Base-by-base conservation (phyloP, 2,797 vertebrate genomes). In the Gambelia wislizenii region DNA sequence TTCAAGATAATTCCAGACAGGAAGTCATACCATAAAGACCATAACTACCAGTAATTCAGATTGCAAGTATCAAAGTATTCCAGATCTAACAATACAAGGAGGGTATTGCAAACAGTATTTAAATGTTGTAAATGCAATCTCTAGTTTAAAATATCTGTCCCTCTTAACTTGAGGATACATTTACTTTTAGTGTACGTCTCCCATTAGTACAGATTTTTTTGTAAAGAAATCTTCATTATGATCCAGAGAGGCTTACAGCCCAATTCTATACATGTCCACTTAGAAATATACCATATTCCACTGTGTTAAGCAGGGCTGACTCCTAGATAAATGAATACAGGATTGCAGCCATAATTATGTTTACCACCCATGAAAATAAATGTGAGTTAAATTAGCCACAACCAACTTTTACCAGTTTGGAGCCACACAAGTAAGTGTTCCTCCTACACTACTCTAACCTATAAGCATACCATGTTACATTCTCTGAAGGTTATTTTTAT, bases 11-110 rank as follows among this genome's bases (percentile, higher is more conserved):
- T 59, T 27, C 42, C 0, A 44, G 14, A 64, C 12, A 88, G 54
- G 14, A 81, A 78, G 88, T 9, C 42, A 89, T 47, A 78, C 89
- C 89, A 74, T 12, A 82, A 86, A 94, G 44, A 42, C 8, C 30
- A 84, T 18, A 44, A 83, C 52, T 14, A 85, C 18, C 39, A n/a
- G n/a, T n/a, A n/a, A n/a, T n/a, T 84, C 2, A 56, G 25, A 16
- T 42, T 64, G 20, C 18, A 74, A 76, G 52, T 82, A 82, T 52
- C 69, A 81, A 44, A 75, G 36, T 70, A 75, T 81, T 85, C n/a
- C 20, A 0, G 0, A 8, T 85, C 69, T 88, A 75, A 86, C 6
- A 77, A 75, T 0, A 90, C 10, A 87, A 64, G 83, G 20, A 70
- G 3, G 16, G 61, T 1, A 2, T 1, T 33, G 2, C 33, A 83